Conservation (phyloP, 2,888 invertebrate species). For the Xestobium rufovillosum region DNA sequence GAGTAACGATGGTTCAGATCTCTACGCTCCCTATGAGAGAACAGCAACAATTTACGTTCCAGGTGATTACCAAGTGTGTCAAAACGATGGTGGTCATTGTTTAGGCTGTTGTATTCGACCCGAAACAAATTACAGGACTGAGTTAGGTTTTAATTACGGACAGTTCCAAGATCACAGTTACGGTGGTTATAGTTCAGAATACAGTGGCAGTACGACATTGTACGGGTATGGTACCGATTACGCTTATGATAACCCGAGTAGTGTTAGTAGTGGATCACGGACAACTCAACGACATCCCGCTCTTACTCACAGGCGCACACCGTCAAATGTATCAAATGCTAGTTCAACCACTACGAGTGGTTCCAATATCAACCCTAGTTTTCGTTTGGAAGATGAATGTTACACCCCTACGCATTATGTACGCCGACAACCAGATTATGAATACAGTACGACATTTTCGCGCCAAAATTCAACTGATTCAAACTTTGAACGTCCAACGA, state of each 20-base stretch:
- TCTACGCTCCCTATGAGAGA: constrained; percentile 45
- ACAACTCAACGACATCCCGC: constrained; percentile 42
- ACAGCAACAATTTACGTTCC: constrained; percentile 44
- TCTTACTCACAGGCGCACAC: constrained; percentile 64
- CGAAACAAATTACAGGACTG: constrained; percentile 28
- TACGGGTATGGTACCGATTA: constrained; percentile 45
- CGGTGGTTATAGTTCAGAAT: constrained; percentile 39
- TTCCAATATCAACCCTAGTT: constrained; percentile 55
- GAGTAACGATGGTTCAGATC: constrained; percentile 62
- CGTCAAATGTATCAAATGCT: constrained; percentile 65
- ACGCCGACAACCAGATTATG: constrained; percentile 39
- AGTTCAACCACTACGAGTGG: constrained; percentile 51
- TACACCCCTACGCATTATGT: constrained; percentile 45
- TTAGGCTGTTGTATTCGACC: constrained; percentile 31
- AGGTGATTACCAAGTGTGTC: constrained; percentile 38
- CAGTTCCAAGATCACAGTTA: constrained; percentile 32
- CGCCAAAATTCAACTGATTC: constrained; percentile 48
- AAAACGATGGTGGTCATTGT: constrained; percentile 34
- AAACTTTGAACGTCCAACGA: constrained; percentile 52
- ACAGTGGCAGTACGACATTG: constrained; percentile 37
- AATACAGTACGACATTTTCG: constrained; percentile 34
- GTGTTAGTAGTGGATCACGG: constrained; percentile 42
- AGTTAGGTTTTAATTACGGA: constrained; percentile 30
- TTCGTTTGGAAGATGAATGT: constrained; percentile 55
- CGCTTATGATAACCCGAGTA: constrained; percentile 53